These are phyloP conservation scores for Xenopus borealis DNA, from an alignment of 2,113 vertebrate genomes.

Conservation along the genomic window DNA sequence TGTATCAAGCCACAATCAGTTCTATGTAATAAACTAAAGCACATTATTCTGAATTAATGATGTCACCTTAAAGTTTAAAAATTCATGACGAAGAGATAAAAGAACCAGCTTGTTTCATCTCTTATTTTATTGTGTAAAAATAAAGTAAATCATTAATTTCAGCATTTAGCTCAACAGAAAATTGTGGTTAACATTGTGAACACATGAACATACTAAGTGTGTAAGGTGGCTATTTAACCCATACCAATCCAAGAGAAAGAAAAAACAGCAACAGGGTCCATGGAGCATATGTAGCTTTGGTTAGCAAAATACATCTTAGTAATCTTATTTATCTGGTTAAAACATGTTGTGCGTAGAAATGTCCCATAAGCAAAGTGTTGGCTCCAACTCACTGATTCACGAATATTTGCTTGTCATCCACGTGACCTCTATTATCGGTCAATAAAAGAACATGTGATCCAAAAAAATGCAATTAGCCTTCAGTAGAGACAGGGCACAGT, in stretches of 20 bases:
- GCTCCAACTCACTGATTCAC: background rate
- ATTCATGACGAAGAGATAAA: background rate
- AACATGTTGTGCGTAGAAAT: conserved; percentile 32
- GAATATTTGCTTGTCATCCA: conserved; percentile 38
- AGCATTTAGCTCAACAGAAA: conserved; percentile 69
- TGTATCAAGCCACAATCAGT: background rate
- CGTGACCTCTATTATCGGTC: background rate
- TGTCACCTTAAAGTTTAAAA: background rate
- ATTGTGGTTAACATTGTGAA: conserved; percentile 63
- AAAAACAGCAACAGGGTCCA: background rate
- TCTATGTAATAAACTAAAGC: background rate
- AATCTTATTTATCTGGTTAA: conserved; percentile 54
- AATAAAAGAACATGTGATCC: background rate
- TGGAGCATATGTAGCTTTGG: conserved; percentile 69
- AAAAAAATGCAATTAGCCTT: background rate
- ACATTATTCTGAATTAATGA: background rate
- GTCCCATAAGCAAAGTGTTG: background rate
- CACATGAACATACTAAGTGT: conserved; percentile 35
- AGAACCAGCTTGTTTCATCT: conserved; percentile 57
- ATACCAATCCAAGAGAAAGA: conserved; percentile 50
- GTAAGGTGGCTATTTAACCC: conserved; percentile 46
- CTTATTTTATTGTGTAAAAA: conserved; percentile 82
- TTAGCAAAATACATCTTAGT: conserved; percentile 61
- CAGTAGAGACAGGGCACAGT: background rate
- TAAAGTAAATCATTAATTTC: conserved; percentile 75